Evolutionary conservation across 1,140 invertebrate genomes (phyloP).

Genomic region (Heliconius congener): DNA sequence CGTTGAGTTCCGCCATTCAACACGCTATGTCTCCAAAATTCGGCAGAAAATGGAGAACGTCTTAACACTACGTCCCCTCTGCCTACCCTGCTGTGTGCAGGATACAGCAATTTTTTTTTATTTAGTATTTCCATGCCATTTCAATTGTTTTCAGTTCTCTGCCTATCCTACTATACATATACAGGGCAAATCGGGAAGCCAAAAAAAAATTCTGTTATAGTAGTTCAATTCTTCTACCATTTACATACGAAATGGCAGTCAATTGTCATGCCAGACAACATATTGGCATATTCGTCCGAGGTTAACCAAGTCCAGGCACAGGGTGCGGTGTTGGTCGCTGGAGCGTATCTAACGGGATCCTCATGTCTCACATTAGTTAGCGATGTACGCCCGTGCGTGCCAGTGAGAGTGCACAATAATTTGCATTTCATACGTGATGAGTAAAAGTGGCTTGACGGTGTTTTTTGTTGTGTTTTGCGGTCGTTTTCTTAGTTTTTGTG

Average conservation of each 20-base stretch:
- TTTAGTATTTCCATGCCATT: too few relatives aligned
- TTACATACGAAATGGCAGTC: background rate
- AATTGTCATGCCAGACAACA: background rate
- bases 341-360: constrained; percentile 37
- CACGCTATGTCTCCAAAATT: too few relatives aligned
- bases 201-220: background rate
- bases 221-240: background rate
- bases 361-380: constrained; percentile 28
- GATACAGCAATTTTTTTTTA: too few relatives aligned
- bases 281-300: constrained; percentile 1
- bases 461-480: background rate
- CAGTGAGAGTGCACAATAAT: constrained; percentile 29
- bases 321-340: constrained; percentile 26
- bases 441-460: background rate
- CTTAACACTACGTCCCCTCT: too few relatives aligned
- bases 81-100: too few relatives aligned
- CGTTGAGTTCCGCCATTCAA: too few relatives aligned
- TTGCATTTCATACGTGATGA: constrained; percentile 12
- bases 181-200: too few relatives aligned
- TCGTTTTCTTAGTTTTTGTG: background rate
- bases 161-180: too few relatives aligned
- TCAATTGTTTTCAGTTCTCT: too few relatives aligned
- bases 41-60: too few relatives aligned
- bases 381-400: constrained; percentile 27
- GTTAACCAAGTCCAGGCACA: constrained; percentile 5